A percentile compares a stretch with the other conserved stretches of the same genome.
These are phyloP conservation scores for Saccostrea echinata DNA, from an alignment of 1,140 invertebrate species.

Conservation along the genomic window DNA sequence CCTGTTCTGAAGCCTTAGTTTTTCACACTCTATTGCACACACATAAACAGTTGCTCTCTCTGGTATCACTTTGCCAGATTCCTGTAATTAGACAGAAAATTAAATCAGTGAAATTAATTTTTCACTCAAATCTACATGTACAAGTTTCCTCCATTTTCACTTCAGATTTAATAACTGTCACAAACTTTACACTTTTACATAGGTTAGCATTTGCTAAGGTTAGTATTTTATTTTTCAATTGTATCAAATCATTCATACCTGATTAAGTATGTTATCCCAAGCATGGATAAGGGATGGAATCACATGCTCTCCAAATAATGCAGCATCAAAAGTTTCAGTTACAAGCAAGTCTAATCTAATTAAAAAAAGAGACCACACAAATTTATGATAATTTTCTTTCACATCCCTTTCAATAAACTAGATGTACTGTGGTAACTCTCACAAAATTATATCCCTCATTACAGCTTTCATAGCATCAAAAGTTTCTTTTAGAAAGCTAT, in stretches of 20 bases:
- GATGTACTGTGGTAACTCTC: too few species aligned
- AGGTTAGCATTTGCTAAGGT: background rate
- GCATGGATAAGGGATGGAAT: slow-evolving; percentile 86
- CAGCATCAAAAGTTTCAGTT: slow-evolving; percentile 90
- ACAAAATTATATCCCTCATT: too few species aligned
- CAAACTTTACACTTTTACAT: too few species aligned
- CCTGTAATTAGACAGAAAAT: background rate
- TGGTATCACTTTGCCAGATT: slow-evolving; percentile 82
- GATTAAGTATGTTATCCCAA: slow-evolving; percentile 75
- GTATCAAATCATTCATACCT: too few species aligned
- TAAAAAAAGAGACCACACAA: slow-evolving; percentile 43
- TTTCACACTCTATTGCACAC: slow-evolving; percentile 82
- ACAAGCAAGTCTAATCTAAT: slow-evolving; percentile 85
- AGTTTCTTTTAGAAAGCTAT: too few species aligned
- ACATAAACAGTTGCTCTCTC: slow-evolving; percentile 84
- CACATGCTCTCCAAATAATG: slow-evolving; percentile 87
- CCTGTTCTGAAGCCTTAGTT: slow-evolving; percentile 78
- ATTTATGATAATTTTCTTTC: too few species aligned
- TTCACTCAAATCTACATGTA: too few species aligned
- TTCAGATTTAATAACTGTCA: too few species aligned
- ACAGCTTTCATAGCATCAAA: too few species aligned
- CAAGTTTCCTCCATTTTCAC: too few species aligned
- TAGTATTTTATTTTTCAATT: too few species aligned
- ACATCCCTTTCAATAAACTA: too few species aligned
- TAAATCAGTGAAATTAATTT: background rate